These are phyloP conservation scores for Gymnorhina tibicen DNA, from an alignment of 2,113 vertebrate genomes.

Conservation along the genomic window DNA sequence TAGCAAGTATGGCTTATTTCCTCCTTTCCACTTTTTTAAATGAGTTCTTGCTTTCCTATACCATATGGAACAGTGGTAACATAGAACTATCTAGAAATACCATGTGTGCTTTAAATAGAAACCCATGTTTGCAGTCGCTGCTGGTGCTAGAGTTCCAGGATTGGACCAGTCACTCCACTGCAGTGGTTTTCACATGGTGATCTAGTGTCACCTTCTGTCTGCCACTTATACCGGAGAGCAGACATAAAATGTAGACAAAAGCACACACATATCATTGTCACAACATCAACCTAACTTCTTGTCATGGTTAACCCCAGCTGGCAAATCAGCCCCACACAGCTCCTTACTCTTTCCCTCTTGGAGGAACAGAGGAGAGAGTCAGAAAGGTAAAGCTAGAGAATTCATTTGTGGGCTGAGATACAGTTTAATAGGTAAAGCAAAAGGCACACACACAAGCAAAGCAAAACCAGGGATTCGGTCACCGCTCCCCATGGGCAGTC, in stretches of 20 bases:
- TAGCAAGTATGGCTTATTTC: neutral
- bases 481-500: neutral
- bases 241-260: neutral
- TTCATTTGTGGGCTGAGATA: neutral
- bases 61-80: neutral
- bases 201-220: neutral
- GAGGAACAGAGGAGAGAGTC: neutral
- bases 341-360: neutral
- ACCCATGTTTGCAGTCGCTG: neutral
- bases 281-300: neutral
- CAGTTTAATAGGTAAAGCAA: neutral
- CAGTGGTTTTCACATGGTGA: neutral
- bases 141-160: accelerated
- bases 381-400: neutral
- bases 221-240: neutral
- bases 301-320: neutral
- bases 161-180: neutral
- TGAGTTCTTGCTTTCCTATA: neutral
- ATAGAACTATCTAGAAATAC: neutral
- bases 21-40: neutral
- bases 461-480: neutral
- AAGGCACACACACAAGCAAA: neutral
- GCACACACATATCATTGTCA: neutral
- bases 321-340: neutral
- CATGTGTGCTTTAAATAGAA: neutral